Conservation (phyloP, 2,888 invertebrate species). For the Polymixis lichenea region DNA sequence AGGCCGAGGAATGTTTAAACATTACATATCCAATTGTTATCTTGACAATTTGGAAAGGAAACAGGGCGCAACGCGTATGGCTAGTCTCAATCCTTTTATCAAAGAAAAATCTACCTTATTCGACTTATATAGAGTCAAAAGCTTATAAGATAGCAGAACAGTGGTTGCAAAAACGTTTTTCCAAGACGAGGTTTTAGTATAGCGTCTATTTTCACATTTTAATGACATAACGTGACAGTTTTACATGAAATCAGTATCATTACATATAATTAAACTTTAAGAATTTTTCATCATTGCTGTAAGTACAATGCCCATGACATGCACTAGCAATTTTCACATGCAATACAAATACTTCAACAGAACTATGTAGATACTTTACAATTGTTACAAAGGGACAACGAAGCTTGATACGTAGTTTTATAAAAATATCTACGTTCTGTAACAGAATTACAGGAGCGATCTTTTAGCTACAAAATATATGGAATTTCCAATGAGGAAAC, state of each 20-base stretch:
- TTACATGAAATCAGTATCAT: conserved; percentile 66
- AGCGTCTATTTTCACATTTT: conserved; percentile 67
- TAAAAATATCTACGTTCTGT: neutral
- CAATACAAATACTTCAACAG: conserved; percentile 44
- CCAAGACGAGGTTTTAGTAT: conserved; percentile 64
- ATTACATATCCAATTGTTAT: conserved; percentile 78
- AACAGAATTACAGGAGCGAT: neutral
- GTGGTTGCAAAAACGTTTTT: conserved; percentile 70
- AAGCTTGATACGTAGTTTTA: neutral
- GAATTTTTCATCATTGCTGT: conserved; percentile 52
- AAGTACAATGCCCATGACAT: conserved; percentile 46
- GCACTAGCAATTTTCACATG: conserved; percentile 47
- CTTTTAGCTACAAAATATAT: neutral
- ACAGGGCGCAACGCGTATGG: conserved; percentile 81
- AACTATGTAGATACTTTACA: neutral
- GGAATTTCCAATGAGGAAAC: neutral
- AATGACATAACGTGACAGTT: conserved; percentile 69
- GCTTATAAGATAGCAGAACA: conserved; percentile 47
- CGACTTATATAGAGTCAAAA: conserved; percentile 41
- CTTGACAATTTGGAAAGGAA: conserved; percentile 84
- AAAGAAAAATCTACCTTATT: conserved; percentile 62
- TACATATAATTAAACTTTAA: conserved; percentile 62
- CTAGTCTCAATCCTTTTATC: conserved; percentile 55
- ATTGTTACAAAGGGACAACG: neutral
- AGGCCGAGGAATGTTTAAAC: conserved; percentile 69